Evolutionary conservation across 2,888 invertebrate species (phyloP), one percentile per base, ranked within the genome.

Genomic region (Agriopis marginaria): DNA sequence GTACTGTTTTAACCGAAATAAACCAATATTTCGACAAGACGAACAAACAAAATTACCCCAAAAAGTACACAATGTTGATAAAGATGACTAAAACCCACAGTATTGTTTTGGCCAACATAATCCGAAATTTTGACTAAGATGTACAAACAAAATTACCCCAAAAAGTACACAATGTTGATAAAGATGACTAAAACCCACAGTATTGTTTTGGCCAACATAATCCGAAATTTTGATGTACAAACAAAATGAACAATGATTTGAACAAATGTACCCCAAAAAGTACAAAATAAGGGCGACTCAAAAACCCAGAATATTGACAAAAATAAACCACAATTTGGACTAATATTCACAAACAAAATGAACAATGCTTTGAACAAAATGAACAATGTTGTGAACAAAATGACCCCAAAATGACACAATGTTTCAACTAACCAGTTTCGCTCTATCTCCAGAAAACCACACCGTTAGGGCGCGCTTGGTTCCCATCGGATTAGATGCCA

Each of bases 401-500:
- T 7, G 7, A 40, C 40, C 40, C 40, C 4, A 40, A 55, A n/a
- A 32, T 23, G 0, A 23, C 39, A 8, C 2, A 7, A 54, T n/a
- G 3, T 39, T 11, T 39, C 14, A 67, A 78, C 79, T 75, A 58
- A 82, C 82, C 80, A 72, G 32, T 63, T 83, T 83, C 0, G 79
- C 85, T 0, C 74, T 68, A 0, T 86, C 83, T 0, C 87, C 88
- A 45, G 79, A 83, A 0, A 82, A 82, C 89, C 89, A 89, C 4
- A 89, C 11, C 0, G 85, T 86, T 0, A 87, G 14, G 0, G 51
- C 17, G 11, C 45, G 23, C 11, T 86, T 84, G 0, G 90, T 90
- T 96, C 87, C 86, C 78, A 79, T 76, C 0, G 88, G 84, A 0
- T 80, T 0, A 82, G 81, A 0, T 74, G 71, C 89, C 89, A 89